Evolutionary conservation across 2,888 invertebrate genomes (phyloP).

Genomic region (Linyphia triangularis): DNA sequence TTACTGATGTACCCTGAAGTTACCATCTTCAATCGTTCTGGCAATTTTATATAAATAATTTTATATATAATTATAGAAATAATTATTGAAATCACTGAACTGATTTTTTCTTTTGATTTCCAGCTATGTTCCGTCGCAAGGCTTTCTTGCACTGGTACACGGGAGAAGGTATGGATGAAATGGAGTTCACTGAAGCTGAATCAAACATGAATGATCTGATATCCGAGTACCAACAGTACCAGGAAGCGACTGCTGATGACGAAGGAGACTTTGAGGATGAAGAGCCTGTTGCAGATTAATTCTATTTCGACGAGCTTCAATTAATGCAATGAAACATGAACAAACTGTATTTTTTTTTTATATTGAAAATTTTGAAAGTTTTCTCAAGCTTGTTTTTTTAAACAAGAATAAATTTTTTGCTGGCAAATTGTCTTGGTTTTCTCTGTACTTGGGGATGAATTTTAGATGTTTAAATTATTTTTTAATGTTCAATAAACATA

Average conservation of each 20-base stretch:
- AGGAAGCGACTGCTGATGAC: conserved; percentile 81
- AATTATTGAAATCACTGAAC: background rate
- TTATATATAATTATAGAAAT: background rate
- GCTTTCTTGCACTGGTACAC: conserved; percentile 91
- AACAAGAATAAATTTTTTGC: background rate
- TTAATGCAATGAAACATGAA: background rate
- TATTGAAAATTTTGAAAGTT: background rate
- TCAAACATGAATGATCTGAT: conserved; percentile 70
- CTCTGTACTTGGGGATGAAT: too few relatives aligned
- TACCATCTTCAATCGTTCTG: background rate
- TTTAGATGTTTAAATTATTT: too few relatives aligned
- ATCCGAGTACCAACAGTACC: conserved; percentile 77
- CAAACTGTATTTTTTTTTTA: background rate
- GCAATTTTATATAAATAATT: background rate
- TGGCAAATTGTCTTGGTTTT: background rate
- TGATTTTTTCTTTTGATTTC: conserved; percentile 75
- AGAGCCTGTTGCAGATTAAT: conserved; percentile 61
- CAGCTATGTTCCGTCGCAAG: conserved; percentile 82
- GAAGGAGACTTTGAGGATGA: conserved; percentile 78
- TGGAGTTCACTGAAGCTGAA: conserved; percentile 95
- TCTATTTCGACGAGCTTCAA: too few relatives aligned
- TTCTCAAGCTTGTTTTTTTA: background rate
- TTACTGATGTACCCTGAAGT: background rate
- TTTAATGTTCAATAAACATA: too few relatives aligned
- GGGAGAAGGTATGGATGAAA: conserved; percentile 98